Conservation (phyloP, 1,140 invertebrate species). For the Sipha flava region DNA sequence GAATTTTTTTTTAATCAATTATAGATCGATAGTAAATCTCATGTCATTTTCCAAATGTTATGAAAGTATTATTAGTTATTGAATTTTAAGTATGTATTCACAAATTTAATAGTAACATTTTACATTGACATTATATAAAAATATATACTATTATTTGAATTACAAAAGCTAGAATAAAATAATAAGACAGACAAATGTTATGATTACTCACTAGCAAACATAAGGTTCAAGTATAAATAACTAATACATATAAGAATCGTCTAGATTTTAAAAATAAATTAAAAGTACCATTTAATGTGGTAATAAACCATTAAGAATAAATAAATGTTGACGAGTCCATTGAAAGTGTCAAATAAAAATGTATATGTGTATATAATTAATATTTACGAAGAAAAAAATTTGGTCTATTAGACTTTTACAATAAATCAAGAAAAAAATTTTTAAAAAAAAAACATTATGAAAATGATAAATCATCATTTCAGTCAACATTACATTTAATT, state of each 20-base stretch:
- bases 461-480: conserved; percentile 7
- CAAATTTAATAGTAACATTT: neutral
- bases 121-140: neutral
- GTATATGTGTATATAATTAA: neutral
- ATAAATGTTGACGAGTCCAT: neutral
- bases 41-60: neutral
- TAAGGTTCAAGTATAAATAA: neutral
- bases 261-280: neutral
- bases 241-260: neutral
- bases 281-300: neutral
- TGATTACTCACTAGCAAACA: neutral
- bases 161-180: too few relatives aligned
- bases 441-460: neutral
- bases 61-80: neutral
- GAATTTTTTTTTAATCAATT: too few relatives aligned
- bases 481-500: neutral
- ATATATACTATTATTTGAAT: neutral
- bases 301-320: neutral
- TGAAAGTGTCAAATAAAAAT: neutral
- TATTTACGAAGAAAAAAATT: neutral
- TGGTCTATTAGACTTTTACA: neutral
- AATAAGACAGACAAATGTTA: neutral
- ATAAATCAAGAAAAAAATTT: neutral
- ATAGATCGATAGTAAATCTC: neutral
- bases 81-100: neutral